phyloP scores from a whole-genome alignment of 2,797 vertebrate genomes.

The Chaetophractus vellerosus region DNA sequence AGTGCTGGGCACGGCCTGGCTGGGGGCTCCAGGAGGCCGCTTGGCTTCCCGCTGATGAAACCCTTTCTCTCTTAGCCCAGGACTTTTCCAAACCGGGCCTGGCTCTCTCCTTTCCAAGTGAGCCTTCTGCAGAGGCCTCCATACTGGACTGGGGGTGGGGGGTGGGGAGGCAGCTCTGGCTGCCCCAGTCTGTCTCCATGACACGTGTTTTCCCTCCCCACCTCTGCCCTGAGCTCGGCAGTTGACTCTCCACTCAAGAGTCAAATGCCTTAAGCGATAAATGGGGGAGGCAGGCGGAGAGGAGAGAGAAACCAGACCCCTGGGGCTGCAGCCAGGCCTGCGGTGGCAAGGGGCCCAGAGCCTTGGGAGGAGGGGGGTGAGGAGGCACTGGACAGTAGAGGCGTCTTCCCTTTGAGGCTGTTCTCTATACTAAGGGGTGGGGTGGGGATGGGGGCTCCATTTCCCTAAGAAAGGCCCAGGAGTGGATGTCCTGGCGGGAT shows the following conservation, averaged over 20 bases:
- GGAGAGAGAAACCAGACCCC: constrained; percentile 80
- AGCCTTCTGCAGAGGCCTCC: background rate
- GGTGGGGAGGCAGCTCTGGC: background rate
- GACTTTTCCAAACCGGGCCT: background rate
- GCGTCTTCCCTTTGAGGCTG: background rate
- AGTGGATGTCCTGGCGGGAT: background rate
- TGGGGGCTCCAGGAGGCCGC: fast-evolving
- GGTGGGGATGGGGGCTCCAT: background rate
- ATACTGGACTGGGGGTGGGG: background rate
- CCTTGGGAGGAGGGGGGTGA: background rate
- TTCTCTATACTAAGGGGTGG: background rate
- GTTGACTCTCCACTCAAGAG: constrained; percentile 68
- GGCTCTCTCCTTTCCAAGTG: background rate
- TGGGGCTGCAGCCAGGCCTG: constrained; percentile 54
- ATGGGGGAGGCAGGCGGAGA: constrained; percentile 37
- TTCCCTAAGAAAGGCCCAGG: background rate
- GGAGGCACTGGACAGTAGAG: background rate
- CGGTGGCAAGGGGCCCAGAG: constrained; percentile 69
- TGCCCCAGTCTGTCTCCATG: constrained; percentile 27
- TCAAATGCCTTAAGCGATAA: constrained; percentile 80
- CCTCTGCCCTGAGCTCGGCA: background rate
- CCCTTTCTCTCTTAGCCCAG: background rate
- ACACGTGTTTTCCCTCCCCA: background rate
- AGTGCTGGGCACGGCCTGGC: background rate
- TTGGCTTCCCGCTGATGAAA: background rate